Evolutionary conservation across 2,797 vertebrate genomes (phyloP), one percentile per base, ranked within the genome.

Genomic region (Octomys mimax): DNA sequence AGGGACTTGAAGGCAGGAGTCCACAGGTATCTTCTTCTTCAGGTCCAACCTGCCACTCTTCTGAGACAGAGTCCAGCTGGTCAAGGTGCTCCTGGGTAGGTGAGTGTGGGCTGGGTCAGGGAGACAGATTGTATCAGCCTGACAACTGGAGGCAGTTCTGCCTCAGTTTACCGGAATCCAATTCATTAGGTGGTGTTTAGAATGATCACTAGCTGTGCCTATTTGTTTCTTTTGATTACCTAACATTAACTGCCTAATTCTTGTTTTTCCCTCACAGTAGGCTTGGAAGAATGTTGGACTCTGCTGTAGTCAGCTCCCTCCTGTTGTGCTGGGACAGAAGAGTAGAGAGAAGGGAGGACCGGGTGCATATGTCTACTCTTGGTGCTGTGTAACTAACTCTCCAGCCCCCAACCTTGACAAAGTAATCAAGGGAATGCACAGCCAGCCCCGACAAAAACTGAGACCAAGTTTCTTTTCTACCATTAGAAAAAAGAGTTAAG

Each of bases 251-350:
- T 71, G 26, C 16, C 77, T 80, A 57, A 13, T 24, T 83, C 92
- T 96, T 94, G 92, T 66, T 89, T 95, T 87, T 59, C 46, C 28
- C 49, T 75, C 22, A 49, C 52, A 39, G 57, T 4, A 89, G 19
- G 59, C 94, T 80, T 83, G n/a, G 52, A 36, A 66, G 49, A 62
- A 80, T 52, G 70, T 80, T 95, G 52, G 73, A 49, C 33, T 85
- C 82, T n/a, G 31, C 68, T 33, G 31, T 57, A 80, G 28, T n/a
- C 33, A n/a, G 33, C 22, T 64, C 13, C 31, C 81, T 59, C 64
- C n/a, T 91, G 26, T 57, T 80, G 62, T 92, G 62, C 46, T 77
- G 46, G 81, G 66, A n/a, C 39, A 77, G 66, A 75, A 14, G 21
- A 54, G 9, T 6, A 62, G n/a, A 52, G 36, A 54, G 77, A 33